Base-by-base conservation (phyloP, 2,797 vertebrate genomes). In the Champsocephalus gunnari region DNA sequence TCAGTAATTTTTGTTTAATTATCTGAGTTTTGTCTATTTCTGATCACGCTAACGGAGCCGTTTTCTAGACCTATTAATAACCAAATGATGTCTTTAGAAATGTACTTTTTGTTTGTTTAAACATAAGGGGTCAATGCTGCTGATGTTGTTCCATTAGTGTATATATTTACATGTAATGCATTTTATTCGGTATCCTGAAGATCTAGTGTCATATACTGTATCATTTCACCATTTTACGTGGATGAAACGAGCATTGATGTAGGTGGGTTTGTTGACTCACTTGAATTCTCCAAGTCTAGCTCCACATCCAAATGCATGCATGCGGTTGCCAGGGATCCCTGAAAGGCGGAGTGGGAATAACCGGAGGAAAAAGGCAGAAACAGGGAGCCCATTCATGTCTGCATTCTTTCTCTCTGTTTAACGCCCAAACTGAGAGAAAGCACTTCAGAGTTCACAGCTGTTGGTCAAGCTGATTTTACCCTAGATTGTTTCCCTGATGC, bases 351-450 rank as follows among this genome's bases (percentile, higher is more conserved):
- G 68, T 64, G 73, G 82, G 77, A 84, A 86, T 84, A 79, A 71
- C 24, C n/a, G 45, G 43, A 28, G 28, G 53, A 67, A 80, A 75
- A 67, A 79, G 38, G 38, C 66, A 17, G 75, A 76, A 85, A 93
- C 93, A 92, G 87, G 82, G 85, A 83, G 69, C 68, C 77, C 81
- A 90, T 92, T 93, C 87, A 91, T 65, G 78, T 63, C 82, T 54
- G 78, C 79, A 89, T 86, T 90, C 80, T 83, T 85, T 70, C 70
- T 66, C 28, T 73, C 80, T 64, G 73, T 73, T 84, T 83, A 69
- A 82, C 24, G 54, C 73, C 75, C 58, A 45, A 59, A 81, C 73
- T 73, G 51, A 83, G 68, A 79, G 67, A 83, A 90, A 78, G 50
- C 75, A 48, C 77, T 79, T 79, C 58, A 61, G 79, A 83, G 75